Conservation (phyloP, 2,888 invertebrate genomes). For the Nomada fabriciana region DNA sequence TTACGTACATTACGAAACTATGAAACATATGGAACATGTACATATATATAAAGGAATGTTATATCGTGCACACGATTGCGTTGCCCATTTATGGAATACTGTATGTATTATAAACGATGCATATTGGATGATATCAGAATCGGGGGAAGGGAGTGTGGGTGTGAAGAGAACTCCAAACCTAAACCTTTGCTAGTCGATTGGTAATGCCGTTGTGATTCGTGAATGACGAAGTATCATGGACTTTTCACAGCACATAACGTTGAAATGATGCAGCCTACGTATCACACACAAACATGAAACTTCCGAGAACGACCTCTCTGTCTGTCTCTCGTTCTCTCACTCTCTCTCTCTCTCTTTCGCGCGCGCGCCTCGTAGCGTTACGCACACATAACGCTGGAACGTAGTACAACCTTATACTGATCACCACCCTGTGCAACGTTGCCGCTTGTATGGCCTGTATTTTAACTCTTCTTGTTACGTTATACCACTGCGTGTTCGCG, state of each 20-base stretch:
- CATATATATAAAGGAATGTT: not conserved
- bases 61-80: not conserved
- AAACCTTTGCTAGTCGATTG: conserved; percentile 27
- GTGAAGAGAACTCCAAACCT: conserved; percentile 4
- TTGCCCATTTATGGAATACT: conserved; percentile 34
- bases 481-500: conserved; percentile 49
- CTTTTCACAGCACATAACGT: conserved; percentile 50
- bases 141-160: not conserved
- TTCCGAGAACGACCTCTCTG: conserved; percentile 56
- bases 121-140: conserved; percentile 1
- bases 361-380: conserved; percentile 19
- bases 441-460: conserved; percentile 64
- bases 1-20: conserved; percentile 1
- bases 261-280: conserved; percentile 53
- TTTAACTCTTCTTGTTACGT: conserved; percentile 68
- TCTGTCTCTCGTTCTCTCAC: conserved; percentile 31
- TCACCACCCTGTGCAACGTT: conserved; percentile 65
- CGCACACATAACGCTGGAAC: conserved; percentile 26
- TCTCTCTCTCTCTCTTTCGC: conserved; percentile 6
- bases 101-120: not conserved
- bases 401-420: conserved; percentile 32
- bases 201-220: conserved; percentile 59
- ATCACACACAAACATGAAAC: conserved; percentile 49
- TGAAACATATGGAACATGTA: conserved; percentile 38
- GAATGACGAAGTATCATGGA: conserved; percentile 62